Evolutionary conservation across 2,113 vertebrate species (phyloP), one percentile per base, ranked within the genome.

Genomic region (Misgurnus anguillicaudatus): DNA sequence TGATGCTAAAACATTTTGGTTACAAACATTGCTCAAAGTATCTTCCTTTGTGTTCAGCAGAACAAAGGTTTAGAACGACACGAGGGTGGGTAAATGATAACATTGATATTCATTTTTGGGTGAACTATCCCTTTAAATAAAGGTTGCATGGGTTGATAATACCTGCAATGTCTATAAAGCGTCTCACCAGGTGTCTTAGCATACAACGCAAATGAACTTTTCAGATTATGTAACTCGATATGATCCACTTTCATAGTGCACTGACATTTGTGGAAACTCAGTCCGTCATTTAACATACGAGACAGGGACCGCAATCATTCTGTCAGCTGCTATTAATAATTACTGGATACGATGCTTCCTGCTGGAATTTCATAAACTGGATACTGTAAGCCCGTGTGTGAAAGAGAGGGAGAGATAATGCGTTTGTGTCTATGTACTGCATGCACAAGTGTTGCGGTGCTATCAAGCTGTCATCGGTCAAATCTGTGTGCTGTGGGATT

Each of bases 391-490:
- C 78, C 53, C 80, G n/a, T 64, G 19, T 75, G 64, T 55, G 61
- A 9, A 63, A 24, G 63, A 55, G 42, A 36, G 11, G 21, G 39
- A 64, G 31, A 63, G 60, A 13, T 10, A 16, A 9, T 39, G 4
- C 21, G 60, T 61, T 36, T 47, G 60, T 38, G 11, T 42, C 16
- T 65, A 16, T 63, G 45, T 51, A 31, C 24, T 31, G 61, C n/a
- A 48, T 13, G n/a, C 39, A 9, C 57, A 17, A 0, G 5, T 31
- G 14, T 74, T 36, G 47, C 36, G 41, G n/a, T 42, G 67, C 61
- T 75, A 77, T 63, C 57, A 53, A 45, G 66, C 67, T 64, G 71
- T 41, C 47, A 63, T 48, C 80, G 77, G 86, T 80, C 82, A 79
- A 73, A 83, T 79, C 38, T 66, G 58, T 64, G 75, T 81, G 21